A percentile compares a stretch with the other conserved stretches of the same genome.
Evolutionary conservation across 2,797 vertebrate species (phyloP).

Genomic region (Tolypeutes matacus): DNA sequence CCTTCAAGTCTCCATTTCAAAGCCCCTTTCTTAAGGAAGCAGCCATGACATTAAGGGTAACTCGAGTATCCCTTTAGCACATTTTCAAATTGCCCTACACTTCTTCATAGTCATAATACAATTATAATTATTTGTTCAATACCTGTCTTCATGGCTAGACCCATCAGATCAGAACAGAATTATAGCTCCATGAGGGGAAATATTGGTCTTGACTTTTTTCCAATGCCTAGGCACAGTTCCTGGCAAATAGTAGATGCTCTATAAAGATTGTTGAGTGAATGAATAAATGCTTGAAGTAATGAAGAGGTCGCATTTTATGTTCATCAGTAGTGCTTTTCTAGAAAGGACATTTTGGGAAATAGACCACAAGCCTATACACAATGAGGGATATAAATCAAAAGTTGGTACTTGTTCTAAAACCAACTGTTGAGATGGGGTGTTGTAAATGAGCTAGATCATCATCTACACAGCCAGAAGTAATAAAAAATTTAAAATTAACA

Average conservation of each 20-base stretch:
- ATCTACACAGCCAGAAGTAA: conserved; percentile 4
- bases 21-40: neutral
- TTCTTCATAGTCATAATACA: neutral
- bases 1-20: neutral
- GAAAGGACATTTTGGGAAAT: conserved; percentile 43
- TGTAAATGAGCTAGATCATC: neutral
- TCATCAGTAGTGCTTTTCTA: conserved; percentile 17
- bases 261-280: conserved; percentile 41
- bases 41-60: neutral
- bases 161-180: conserved; percentile 19
- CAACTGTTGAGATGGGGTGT: neutral
- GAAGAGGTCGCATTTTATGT: neutral
- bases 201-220: conserved; percentile 7
- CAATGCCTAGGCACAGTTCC: neutral
- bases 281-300: conserved; percentile 48
- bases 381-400: conserved; percentile 57
- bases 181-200: conserved; percentile 9
- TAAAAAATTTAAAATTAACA: neutral
- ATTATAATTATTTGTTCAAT: neutral
- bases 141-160: neutral
- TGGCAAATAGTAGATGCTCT: neutral
- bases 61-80: neutral
- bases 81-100: neutral
- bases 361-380: neutral
- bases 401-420: conserved; percentile 40